Base-by-base conservation (phyloP, 1,140 invertebrate species). In the Rhopalosiphum padi region DNA sequence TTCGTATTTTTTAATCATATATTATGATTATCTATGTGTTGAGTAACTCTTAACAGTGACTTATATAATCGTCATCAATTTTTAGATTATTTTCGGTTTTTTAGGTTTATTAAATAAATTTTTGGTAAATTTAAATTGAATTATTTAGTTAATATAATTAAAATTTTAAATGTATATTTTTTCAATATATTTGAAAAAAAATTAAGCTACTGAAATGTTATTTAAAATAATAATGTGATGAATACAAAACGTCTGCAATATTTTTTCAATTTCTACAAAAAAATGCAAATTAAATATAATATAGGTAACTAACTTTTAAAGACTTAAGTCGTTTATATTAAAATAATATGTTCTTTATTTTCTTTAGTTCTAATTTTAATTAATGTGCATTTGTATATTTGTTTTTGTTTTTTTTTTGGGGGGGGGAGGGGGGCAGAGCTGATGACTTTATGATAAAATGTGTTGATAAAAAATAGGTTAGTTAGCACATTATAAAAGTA, bases 401-500 rank as follows among this genome's bases (percentile, higher is more conserved):
- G 3, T 41, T 43, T 43, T 41, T 41, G 2, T 68, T 68, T 91
- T 35, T 53, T 89, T 22, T 43, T 46, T 46, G 6, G 0, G 43
- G 43, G 43, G 46, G 41, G 41, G 41, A 37, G 46, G 46, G 46
- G 55, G 90, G 35, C 35, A n/a, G n/a, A 41, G 55, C 6, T 53
- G 23, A 46, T 77, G 25, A 15, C 30, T 21, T 90, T 60, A 51
- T 18, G 6, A 41, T 25, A 43, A 43, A n/a, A 77, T 48, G 1
- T 46, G 2, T 30, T n/a, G 15, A 77, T n/a, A 25, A 91, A 91
- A 22, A 23, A 91, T 91, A 82, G 60, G 43, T 46, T 91, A 91
- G 82, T 82, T 68, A 91, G 43, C 43, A 48, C 9, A 43, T 41
- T 21, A 15, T 37, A 23, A 15, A 43, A 77, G 35, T 43, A 30